Evolutionary conservation across 2,888 invertebrate genomes (phyloP), one percentile per base, ranked within the genome.

Genomic region (Biston stratarius): DNA sequence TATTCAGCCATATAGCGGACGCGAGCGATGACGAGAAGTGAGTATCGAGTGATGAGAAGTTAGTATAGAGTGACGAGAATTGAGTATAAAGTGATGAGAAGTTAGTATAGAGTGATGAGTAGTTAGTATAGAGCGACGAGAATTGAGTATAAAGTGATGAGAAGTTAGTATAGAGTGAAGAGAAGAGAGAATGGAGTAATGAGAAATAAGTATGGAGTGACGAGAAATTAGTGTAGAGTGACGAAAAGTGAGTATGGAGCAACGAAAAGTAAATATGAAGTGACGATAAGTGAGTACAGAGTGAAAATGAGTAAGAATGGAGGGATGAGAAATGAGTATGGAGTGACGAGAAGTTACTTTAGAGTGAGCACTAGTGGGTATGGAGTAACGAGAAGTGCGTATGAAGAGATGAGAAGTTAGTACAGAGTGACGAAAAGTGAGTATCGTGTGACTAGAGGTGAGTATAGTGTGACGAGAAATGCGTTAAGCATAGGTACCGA

Each of bases 1-100:
- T 99, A 76, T 99, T 99, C 93, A 98, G 98, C 38, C 98, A 98
- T 81, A 99, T 99, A 77, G 98, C 99, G 0, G 97, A 98, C 84
- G 98, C 99, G 0, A 97, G 96, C 65, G 98, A 97, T 66, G 97
- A 98, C 83, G 97, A 97, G 78, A 98, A 98, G 98, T 97, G 82
- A 91, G 94, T 90, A 52, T n/a, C 6, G 33, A 34, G 24, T 42
- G 55, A 40, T 12, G 15, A 24, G 12, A 55, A 40, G 6, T 8
- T 6, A 40, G 38, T 14, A 36, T 14, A 12, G 12, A 10, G 49
- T 12, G 12, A 49, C n/a, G n/a, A 34, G n/a, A 52, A 36, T 24
- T 24, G 14, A 5, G n/a, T n/a, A 33, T 6, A 5, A 12, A 34
- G 49, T 34, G 49, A 33, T 33, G 12, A 49, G 49, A 49, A 11